These are phyloP conservation scores for Cephus spinipes DNA, from an alignment of 2,888 invertebrate genomes.

Conservation along the genomic window DNA sequence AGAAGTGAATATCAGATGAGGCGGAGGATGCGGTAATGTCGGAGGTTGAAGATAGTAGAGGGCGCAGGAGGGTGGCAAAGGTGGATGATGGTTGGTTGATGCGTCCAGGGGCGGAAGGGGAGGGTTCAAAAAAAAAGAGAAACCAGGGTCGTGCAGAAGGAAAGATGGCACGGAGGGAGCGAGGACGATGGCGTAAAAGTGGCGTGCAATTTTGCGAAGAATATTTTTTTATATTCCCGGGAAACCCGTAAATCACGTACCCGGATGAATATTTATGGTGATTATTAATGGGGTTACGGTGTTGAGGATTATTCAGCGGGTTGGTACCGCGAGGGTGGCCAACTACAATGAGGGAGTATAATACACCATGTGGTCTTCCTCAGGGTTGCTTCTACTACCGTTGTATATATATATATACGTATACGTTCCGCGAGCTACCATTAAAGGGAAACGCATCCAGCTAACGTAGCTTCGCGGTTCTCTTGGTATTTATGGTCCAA, in stretches of 20 bases:
- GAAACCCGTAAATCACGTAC: constrained; percentile 46
- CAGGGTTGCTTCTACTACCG: constrained; percentile 5
- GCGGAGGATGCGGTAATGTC: not conserved
- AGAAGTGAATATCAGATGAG: not conserved
- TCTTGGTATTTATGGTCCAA: not conserved
- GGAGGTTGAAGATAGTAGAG: not conserved
- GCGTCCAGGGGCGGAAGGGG: not conserved
- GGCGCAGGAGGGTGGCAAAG: not conserved
- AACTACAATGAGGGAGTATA: constrained; percentile 41
- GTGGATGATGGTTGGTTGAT: not conserved
- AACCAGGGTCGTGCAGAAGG: not conserved
- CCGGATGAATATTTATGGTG: constrained; percentile 54
- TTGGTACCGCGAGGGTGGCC: not conserved
- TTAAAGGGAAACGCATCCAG: not conserved
- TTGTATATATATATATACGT: not conserved
- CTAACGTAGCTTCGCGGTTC: not conserved
- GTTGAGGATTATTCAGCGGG: constrained; percentile 46
- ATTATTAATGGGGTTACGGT: constrained; percentile 52
- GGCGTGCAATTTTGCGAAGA: constrained; percentile 17
- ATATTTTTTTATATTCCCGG: constrained; percentile 21
- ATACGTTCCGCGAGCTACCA: not conserved
- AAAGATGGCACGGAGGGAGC: not conserved
- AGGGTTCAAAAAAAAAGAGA: not conserved
- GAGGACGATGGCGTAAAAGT: not conserved
- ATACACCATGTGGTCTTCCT: constrained; percentile 44